Base-by-base conservation (phyloP, 2,888 invertebrate genomes). In the Tachina lurida region DNA sequence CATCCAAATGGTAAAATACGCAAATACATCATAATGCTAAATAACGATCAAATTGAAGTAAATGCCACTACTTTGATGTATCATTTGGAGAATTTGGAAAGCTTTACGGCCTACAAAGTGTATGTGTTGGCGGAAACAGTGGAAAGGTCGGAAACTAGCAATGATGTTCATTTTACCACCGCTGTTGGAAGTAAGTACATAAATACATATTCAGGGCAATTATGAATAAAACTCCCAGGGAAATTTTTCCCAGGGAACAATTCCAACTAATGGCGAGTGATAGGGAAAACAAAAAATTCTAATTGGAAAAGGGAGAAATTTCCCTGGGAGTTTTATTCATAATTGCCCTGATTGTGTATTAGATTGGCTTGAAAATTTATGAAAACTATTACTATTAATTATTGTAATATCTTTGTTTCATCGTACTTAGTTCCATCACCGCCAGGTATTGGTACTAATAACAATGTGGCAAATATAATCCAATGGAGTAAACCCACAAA, bases 51-150 rank as follows among this genome's bases (percentile, higher is more conserved):
- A 58, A 70, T 70, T 62, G 67, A 77, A n/a, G 84, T 87, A 8
- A 71, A 86, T 60, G 73, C 83, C 22, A 58, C 80, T 13, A 77
- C 49, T 5, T 63, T 79, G 62, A 58, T 84, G 17, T 85, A 87
- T 81, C 75, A 79, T 3, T 80, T 92, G 17, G 77, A 84, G 22
- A 89, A 90, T 63, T 93, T 97, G 52, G 91, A 93, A 54, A 94
- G 95, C 79, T 96, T 95, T 89, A 94, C 94, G 0, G 94, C 95
- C 82, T 97, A 97, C 91, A 94, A 94, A 68, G 94, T 97, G 31
- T 94, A 94, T 77, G 94, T 97, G 1, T 93, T 94, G 62, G 97
- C 97, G 1, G 96, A 96, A 89, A 97, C 96, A 0, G 93, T 94
- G 0, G 92, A 93, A 56, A 96, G 96, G 89, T 97, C 97, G 3